Conservation (phyloP, 2,113 vertebrate species). For the Corythornis vintsioides region DNA sequence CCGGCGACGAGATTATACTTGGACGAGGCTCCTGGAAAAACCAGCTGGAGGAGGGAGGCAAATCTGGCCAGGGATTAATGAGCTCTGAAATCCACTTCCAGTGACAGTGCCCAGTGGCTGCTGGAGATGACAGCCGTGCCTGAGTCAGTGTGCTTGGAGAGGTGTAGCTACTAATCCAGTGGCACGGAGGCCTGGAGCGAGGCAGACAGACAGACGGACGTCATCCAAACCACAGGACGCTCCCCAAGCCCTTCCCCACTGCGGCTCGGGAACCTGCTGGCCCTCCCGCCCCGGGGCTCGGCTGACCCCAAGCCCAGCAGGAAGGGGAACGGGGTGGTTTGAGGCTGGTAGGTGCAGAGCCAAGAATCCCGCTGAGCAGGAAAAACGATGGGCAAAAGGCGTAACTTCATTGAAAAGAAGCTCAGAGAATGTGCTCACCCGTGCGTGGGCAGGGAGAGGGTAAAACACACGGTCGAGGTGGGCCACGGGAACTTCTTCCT, state of each 20-base stretch:
- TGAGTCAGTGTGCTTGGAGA: neutral
- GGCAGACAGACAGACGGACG: neutral
- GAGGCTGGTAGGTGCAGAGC: neutral
- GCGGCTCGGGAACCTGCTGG: neutral
- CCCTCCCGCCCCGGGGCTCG: rapidly evolving
- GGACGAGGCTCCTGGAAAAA: constrained; percentile 40
- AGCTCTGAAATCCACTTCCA: constrained; percentile 26
- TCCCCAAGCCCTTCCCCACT: neutral
- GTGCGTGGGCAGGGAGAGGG: neutral
- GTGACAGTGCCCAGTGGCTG: constrained; percentile 1
- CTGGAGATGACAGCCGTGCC: neutral
- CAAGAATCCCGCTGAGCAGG: neutral
- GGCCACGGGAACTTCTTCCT: neutral
- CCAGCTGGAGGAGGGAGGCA: constrained; percentile 31
- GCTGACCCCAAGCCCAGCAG: neutral
- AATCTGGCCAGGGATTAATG: constrained; percentile 27
- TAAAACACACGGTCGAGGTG: rapidly evolving
- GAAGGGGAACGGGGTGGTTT: neutral
- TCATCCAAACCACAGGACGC: neutral
- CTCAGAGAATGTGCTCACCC: rapidly evolving
- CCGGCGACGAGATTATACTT: neutral
- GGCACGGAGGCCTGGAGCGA: neutral
- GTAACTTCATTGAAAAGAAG: neutral
- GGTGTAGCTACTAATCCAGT: neutral
- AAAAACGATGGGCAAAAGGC: neutral